phyloP scores from a whole-genome alignment of 2,797 vertebrate species.

The Iguana delicatissima region DNA sequence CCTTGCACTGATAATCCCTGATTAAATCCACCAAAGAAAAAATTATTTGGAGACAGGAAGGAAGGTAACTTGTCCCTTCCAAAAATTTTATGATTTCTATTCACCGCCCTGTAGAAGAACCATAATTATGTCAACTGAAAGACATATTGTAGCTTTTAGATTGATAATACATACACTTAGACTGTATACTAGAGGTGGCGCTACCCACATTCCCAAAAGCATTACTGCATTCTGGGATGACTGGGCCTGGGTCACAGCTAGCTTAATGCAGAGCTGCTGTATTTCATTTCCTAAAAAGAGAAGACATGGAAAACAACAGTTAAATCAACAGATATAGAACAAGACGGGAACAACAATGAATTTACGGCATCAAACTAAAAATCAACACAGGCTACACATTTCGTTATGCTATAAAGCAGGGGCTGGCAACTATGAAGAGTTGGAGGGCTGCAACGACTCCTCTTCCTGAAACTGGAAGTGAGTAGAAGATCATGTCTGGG shows the following conservation, averaged over 20 bases:
- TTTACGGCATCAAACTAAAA: background rate
- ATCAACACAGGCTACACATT: background rate
- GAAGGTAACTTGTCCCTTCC: background rate
- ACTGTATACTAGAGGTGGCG: slow-evolving; percentile 88
- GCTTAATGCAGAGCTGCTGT: slow-evolving; percentile 88
- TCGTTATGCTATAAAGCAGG: background rate
- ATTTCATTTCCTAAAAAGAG: slow-evolving; percentile 87
- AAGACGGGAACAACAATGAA: background rate
- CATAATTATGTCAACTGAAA: background rate
- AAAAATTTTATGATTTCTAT: background rate
- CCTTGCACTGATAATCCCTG: background rate
- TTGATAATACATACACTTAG: slow-evolving; percentile 86
- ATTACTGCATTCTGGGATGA: slow-evolving; percentile 91
- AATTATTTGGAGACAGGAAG: background rate
- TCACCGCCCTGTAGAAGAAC: background rate
- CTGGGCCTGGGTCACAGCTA: slow-evolving; percentile 88
- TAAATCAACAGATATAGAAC: background rate
- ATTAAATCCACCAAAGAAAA: background rate
- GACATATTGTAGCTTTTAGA: background rate
- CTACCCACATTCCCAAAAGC: slow-evolving; percentile 91
- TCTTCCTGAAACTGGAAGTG: no score
- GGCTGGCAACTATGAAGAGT: background rate
- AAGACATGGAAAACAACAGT: slow-evolving; percentile 41
- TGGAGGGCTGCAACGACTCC: background rate
- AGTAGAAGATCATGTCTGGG: no score